Evolutionary conservation across 2,888 invertebrate species (phyloP).

Genomic region (Heteropelma amictum): DNA sequence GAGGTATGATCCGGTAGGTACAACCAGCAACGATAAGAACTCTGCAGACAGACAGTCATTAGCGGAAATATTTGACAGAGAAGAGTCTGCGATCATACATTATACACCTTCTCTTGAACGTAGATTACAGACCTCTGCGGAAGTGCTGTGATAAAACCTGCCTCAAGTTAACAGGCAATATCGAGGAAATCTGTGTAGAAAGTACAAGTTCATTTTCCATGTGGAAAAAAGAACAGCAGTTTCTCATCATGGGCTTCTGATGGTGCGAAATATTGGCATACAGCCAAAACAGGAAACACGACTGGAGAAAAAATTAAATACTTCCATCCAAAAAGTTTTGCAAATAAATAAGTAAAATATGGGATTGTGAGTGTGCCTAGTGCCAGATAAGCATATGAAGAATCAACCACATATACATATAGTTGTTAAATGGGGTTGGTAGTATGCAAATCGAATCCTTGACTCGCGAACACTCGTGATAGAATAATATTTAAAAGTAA

Average conservation of each 20-base stretch:
- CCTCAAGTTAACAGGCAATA: not conserved
- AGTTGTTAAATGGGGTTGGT: conserved; percentile 13
- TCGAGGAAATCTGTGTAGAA: conserved; percentile 1
- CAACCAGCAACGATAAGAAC: not conserved
- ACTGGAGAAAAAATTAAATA: conserved; percentile 30
- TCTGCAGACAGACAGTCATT: not conserved
- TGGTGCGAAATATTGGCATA: conserved; percentile 32
- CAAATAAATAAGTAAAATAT: conserved; percentile 12
- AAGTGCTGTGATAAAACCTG: conserved; percentile 16
- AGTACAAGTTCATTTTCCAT: not conserved
- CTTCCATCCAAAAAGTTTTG: conserved; percentile 27
- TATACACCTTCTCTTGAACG: not conserved
- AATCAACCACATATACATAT: not conserved
- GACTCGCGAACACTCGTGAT: conserved; percentile 28
- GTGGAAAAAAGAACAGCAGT: conserved; percentile 18
- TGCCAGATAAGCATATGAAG: conserved; percentile 1
- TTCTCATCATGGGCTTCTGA: conserved; percentile 14
- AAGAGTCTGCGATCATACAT: conserved; percentile 1
- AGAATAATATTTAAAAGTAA: conserved; percentile 22
- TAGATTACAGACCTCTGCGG: conserved; percentile 3
- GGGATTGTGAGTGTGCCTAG: conserved; percentile 7
- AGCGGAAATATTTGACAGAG: not conserved
- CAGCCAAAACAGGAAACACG: conserved; percentile 25
- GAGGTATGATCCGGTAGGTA: not conserved
- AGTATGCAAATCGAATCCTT: conserved; percentile 26